Evolutionary conservation across 2,797 vertebrate species (phyloP), one percentile per base, ranked within the genome.

Genomic region (Rhinogobio ventralis): DNA sequence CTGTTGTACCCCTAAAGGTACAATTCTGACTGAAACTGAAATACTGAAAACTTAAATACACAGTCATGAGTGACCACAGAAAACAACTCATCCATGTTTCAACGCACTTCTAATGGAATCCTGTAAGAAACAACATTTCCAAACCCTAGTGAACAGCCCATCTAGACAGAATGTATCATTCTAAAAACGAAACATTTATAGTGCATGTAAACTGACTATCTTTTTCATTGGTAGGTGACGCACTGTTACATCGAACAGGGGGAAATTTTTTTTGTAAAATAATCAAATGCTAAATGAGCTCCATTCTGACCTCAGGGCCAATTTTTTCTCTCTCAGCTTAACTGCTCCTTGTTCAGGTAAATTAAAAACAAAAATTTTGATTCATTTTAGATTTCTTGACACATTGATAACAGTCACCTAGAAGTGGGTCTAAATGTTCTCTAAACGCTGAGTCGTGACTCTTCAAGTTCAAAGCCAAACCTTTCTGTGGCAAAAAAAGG

Each of bases 401-500:
- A 80, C 51, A 53, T 23, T 62, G 20, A 62, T 39, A 66, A 69
- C 45, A 72, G 30, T 74, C 25, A 39, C 51, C 46, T 64, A 36
- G 8, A 81, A 81, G 71, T 71, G 71, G 36, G n/a, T 55, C 79
- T 33, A 55, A 68, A 82, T 62, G 74, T 14, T 33, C 78, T 76
- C 39, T 53, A 55, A 85, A 82, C 53, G 19, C 14, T 0, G 45
- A 76, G n/a, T 49, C 3, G 28, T 25, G 49, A 68, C 36, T 46
- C 67, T 77, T 20, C n/a, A 33, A 39, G 74, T 79, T 71, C 45
- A 72, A 85, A 79, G 83, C 66, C 79, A 64, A 76, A 66, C 45
- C 45, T 72, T 62, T 81, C 53, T 33, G 33, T 78, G 20, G 69
- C 7, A 11, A 67, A 66, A 83, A 68, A 80, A 75, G 57, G 39